phyloP scores from a whole-genome alignment of 2,797 vertebrate genomes.

The Lindbergichthys nudifrons region DNA sequence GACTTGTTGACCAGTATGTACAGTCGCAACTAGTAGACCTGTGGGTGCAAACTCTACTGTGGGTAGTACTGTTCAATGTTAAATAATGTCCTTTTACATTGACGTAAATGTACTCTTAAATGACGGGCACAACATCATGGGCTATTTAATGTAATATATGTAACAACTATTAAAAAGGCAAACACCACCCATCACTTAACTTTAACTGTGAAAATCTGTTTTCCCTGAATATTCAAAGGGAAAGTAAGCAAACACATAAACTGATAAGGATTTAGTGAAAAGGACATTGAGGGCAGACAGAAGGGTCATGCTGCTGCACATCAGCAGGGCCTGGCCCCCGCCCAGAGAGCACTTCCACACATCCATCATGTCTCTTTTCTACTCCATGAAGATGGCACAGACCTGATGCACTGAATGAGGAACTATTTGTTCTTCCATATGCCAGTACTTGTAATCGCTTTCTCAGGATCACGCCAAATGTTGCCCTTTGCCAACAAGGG shows the following conservation, averaged over 20 bases:
- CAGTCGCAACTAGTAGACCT: neutral
- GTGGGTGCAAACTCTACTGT: neutral
- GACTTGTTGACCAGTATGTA: neutral
- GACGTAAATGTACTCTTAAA: neutral
- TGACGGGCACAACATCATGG: neutral
- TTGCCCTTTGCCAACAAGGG: slow-evolving; percentile 84
- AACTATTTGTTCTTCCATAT: slow-evolving; percentile 96
- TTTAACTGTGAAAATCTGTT: slow-evolving; percentile 4
- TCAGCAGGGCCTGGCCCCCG: slow-evolving; percentile 84
- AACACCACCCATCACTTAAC: neutral
- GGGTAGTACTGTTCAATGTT: neutral
- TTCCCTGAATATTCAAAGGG: neutral
- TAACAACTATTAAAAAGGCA: neutral
- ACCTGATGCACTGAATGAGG: slow-evolving; percentile 93
- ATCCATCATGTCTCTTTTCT: slow-evolving; percentile 90
- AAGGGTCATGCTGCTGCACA: slow-evolving; percentile 76
- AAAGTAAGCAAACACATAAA: slow-evolving; percentile 19
- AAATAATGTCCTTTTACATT: neutral
- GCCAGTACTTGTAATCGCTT: slow-evolving; percentile 93
- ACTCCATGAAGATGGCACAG: slow-evolving; percentile 89
- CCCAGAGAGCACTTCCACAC: slow-evolving; percentile 85
- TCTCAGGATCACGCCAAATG: slow-evolving; percentile 90
- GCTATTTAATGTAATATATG: neutral
- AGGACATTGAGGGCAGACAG: slow-evolving; percentile 24
- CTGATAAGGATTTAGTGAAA: slow-evolving; percentile 21